phyloP scores from a whole-genome alignment of 2,888 invertebrate genomes.

The Idaea straminata region DNA sequence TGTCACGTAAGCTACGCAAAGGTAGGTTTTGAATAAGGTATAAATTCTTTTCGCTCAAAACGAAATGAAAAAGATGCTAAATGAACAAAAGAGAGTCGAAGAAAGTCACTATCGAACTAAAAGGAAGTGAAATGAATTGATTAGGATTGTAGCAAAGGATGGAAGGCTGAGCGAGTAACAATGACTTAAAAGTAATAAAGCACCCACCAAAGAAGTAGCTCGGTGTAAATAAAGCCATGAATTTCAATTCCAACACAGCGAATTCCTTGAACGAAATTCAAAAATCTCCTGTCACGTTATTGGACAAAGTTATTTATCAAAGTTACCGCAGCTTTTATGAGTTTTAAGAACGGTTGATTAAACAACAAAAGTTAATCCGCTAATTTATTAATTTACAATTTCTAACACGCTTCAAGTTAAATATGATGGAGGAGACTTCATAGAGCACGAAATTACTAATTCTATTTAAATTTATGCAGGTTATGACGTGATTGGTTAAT shows the following conservation, averaged over 20 bases:
- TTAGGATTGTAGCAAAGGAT: background rate
- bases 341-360: conserved; percentile 18
- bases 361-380: conserved; percentile 20
- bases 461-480: conserved; percentile 2
- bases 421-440: background rate
- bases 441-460: background rate
- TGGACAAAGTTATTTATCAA: conserved; percentile 25
- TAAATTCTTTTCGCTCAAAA: background rate
- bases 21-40: background rate
- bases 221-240: conserved; percentile 11
- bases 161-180: background rate
- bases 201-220: background rate
- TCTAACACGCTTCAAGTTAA: background rate
- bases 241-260: conserved; percentile 6
- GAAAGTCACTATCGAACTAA: background rate
- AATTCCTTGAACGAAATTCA: conserved; percentile 11
- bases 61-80: background rate
- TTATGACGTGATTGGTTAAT: no score
- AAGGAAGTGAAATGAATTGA: conserved; percentile 1
- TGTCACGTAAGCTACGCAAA: background rate
- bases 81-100: background rate
- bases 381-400: conserved; percentile 12
- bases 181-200: background rate
- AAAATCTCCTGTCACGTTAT: conserved; percentile 18
- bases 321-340: conserved; percentile 23